Base-by-base conservation (phyloP, 2,888 invertebrate species). In the Trachelus tabidus region DNA sequence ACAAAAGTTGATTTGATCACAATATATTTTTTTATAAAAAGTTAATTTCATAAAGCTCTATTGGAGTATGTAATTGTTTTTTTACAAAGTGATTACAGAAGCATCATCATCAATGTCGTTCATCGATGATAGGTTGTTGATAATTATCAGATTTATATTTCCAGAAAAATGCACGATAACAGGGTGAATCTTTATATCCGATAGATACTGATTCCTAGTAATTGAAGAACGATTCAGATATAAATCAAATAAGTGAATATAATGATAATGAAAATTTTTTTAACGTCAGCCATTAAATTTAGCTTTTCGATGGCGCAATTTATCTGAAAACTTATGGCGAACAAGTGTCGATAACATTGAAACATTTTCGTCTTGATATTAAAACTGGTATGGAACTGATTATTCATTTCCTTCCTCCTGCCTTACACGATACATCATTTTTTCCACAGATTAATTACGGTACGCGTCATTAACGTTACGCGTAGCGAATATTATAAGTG, bases 331-430 rank as follows among this genome's bases (percentile, higher is more conserved):
- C 56, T 71, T 71, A 71, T 31, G 71, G 71, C 4, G 71, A 71
- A 11, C 30, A 33, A 71, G 15, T 31, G 31, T 71, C 30, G 12
- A 71, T 71, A 71, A 31, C 3, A 15, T 12, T 30, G 3, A 71
- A 30, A 12, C 31, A 11, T 33, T 33, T 15, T 11, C 56, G 68
- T 75, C 68, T 69, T 79, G 77, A 76, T 34, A 68, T 34, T 4
- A 12, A 80, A 86, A 82, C 77, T 69, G 77, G 75, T 37, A 69
- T 73, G 33, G 30, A 11, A 75, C 56, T 30, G n/a, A 69, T 68
- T 33, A 68, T 34, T 69, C 11, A 40, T 69, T 40, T 1, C n/a
- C 31, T 73, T 75, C 77, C 81, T 56, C 23, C 9, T 56, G 56
- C 6, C 23, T 56, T 56, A 15, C 6, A 23, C 9, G 6, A 56